These are phyloP conservation scores for Oxytorus armatus DNA, from an alignment of 2,888 invertebrate genomes.

Conservation along the genomic window DNA sequence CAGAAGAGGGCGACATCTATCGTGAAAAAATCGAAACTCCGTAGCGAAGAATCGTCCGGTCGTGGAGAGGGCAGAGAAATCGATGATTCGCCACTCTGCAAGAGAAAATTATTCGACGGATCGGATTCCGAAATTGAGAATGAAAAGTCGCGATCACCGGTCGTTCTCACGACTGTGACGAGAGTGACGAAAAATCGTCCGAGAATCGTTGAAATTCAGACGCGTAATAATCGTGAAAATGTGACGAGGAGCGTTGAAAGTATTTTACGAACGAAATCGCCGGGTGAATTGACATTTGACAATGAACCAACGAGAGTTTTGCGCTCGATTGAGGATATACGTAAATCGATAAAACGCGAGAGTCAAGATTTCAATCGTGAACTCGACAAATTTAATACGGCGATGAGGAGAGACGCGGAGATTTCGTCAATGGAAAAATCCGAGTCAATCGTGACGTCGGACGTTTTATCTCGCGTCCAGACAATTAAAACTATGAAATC, in stretches of 20 bases:
- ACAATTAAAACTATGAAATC: slow-evolving; percentile 62
- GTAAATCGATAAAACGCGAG: slow-evolving; percentile 72
- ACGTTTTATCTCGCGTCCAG: slow-evolving; percentile 57
- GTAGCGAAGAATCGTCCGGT: slow-evolving; percentile 53
- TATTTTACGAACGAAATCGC: slow-evolving; percentile 10
- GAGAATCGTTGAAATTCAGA: slow-evolving; percentile 30
- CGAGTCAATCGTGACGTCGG: slow-evolving; percentile 31
- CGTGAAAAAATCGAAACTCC: slow-evolving; percentile 54
- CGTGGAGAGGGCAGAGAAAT: slow-evolving; percentile 40
- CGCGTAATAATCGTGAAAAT: slow-evolving; percentile 47
- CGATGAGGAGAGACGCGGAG: slow-evolving; percentile 39
- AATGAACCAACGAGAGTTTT: slow-evolving; percentile 62
- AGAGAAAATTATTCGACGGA: slow-evolving; percentile 71
- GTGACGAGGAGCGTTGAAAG: slow-evolving; percentile 11
- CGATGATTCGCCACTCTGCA: slow-evolving; percentile 68
- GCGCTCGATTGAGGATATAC: slow-evolving; percentile 77
- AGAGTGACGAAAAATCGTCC: slow-evolving; percentile 41
- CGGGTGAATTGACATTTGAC: slow-evolving; percentile 22
- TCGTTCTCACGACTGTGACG: slow-evolving; percentile 49
- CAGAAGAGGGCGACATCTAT: slow-evolving; percentile 44
- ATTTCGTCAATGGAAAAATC: slow-evolving; percentile 10
- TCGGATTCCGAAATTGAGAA: slow-evolving; percentile 63
- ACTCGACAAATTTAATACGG: slow-evolving; percentile 55
- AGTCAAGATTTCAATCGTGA: slow-evolving; percentile 62
- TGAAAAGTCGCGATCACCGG: slow-evolving; percentile 48